Conservation (phyloP, 2,113 vertebrate genomes). For the Deroptyus accipitrinus region DNA sequence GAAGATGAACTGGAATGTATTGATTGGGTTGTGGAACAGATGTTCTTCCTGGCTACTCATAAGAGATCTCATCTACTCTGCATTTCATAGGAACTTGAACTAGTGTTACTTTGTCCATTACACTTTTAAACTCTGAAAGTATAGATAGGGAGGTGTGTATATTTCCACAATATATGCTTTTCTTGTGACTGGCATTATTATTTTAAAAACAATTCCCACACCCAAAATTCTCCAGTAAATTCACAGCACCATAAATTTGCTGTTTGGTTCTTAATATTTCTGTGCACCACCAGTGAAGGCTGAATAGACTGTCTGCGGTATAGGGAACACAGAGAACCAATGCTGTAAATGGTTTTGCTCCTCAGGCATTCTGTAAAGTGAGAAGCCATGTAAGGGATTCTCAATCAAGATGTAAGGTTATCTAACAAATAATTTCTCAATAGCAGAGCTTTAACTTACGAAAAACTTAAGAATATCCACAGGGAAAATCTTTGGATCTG, state of each 20-base stretch:
- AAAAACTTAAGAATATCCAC: constrained; percentile 22
- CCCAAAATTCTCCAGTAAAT: not conserved
- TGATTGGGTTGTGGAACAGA: not conserved
- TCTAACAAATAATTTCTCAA: constrained; percentile 33
- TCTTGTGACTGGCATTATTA: not conserved
- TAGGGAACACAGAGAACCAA: not conserved
- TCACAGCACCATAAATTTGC: not conserved
- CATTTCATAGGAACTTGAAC: not conserved
- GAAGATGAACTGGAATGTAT: not conserved
- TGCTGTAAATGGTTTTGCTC: not conserved
- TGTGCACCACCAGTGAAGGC: not conserved
- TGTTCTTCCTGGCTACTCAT: not conserved
- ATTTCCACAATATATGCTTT: not conserved
- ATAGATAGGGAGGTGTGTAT: not conserved
- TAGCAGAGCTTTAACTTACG: not conserved
- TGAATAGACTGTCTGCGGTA: not conserved
- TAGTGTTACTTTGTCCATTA: not conserved
- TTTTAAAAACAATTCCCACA: not conserved
- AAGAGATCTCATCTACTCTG: not conserved
- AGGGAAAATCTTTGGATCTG: constrained; percentile 41
- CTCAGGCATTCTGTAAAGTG: not conserved
- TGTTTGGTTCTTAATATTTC: not conserved
- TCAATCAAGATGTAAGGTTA: not conserved
- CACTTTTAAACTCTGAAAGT: not conserved
- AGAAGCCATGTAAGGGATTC: not conserved